Conservation (phyloP, 2,888 invertebrate species). For the Ctenicera cuprea region DNA sequence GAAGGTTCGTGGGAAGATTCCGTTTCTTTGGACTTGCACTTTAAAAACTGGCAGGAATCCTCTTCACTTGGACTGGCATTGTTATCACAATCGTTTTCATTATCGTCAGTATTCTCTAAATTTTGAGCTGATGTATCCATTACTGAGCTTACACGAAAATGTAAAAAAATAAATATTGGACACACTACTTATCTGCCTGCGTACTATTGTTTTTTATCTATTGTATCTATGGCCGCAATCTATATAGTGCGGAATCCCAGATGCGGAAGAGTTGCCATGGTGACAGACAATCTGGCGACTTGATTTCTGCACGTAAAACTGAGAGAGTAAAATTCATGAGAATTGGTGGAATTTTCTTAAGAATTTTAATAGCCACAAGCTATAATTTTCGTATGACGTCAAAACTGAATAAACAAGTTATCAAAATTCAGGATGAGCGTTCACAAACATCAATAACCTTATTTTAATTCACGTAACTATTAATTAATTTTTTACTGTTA, state of each 20-base stretch:
- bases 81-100: slow-evolving; percentile 50
- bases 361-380: slow-evolving; percentile 31
- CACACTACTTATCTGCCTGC: slow-evolving; percentile 29
- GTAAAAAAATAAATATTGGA: slow-evolving; percentile 24
- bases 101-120: slow-evolving; percentile 37
- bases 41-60: slow-evolving; percentile 63
- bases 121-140: slow-evolving; percentile 42
- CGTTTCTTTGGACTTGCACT: slow-evolving; percentile 63
- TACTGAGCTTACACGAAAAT: background rate
- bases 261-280: slow-evolving; percentile 68
- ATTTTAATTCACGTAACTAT: slow-evolving; percentile 5
- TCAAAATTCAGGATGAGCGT: slow-evolving; percentile 29
- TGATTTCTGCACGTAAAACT: slow-evolving; percentile 32
- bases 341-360: slow-evolving; percentile 32
- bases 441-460: slow-evolving; percentile 20
- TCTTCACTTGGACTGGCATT: slow-evolving; percentile 55
- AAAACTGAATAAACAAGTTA: slow-evolving; percentile 23
- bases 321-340: background rate
- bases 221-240: slow-evolving; percentile 45
- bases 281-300: slow-evolving; percentile 69
- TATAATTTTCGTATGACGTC: slow-evolving; percentile 29
- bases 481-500: background rate
- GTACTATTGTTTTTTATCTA: too few relatives aligned
- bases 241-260: slow-evolving; percentile 54
- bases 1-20: slow-evolving; percentile 42